Evolutionary conservation across 2,113 vertebrate genomes (phyloP).

Genomic region (Chiloscyllium plagiosum): DNA sequence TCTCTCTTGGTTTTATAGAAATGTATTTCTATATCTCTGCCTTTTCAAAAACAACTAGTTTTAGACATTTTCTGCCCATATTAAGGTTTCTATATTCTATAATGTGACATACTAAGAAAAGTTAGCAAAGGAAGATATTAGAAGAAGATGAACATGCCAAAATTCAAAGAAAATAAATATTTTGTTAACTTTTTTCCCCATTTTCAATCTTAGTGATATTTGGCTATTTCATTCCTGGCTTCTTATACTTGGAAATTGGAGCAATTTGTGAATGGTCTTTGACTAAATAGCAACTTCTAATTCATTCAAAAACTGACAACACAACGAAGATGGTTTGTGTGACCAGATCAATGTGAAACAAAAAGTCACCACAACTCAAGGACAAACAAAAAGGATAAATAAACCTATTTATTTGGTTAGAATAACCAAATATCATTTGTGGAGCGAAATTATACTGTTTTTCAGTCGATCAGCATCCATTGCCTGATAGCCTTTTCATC

Average conservation of each 20-base stretch:
- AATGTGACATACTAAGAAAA: background rate
- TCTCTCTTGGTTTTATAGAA: background rate
- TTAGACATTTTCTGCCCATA: background rate
- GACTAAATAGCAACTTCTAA: background rate
- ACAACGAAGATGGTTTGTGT: background rate
- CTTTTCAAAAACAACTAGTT: background rate
- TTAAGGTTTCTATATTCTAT: background rate
- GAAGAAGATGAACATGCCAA: background rate
- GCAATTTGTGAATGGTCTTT: background rate
- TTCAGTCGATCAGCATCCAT: background rate
- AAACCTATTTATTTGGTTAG: background rate
- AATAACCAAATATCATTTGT: background rate
- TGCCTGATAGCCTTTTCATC: background rate
- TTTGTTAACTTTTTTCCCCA: background rate
- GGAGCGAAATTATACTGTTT: background rate
- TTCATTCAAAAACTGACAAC: background rate
- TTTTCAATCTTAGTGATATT: background rate
- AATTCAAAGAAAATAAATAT: background rate
- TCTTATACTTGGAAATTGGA: background rate
- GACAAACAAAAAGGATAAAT: background rate
- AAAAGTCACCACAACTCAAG: background rate
- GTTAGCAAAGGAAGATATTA: background rate
- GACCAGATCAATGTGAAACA: background rate
- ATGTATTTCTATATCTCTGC: background rate
- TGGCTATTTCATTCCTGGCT: background rate